Conservation (phyloP, 1,140 invertebrate species). For the Andrena cerasifolii region DNA sequence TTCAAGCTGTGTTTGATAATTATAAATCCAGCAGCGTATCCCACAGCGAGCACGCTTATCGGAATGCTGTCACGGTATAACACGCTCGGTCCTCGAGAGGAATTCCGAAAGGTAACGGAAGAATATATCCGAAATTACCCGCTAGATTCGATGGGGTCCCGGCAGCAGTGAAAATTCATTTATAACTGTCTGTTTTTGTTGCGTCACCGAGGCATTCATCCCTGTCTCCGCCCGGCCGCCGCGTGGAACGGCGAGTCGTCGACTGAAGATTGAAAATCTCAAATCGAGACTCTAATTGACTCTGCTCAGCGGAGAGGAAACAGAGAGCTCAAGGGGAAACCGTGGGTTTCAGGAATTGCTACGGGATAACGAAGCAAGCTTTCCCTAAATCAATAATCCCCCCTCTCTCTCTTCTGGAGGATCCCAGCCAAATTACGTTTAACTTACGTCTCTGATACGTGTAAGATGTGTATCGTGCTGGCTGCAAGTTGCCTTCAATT, state of each 20-base stretch:
- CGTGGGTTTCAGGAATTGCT: constrained; percentile 75
- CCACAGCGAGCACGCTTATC: too few relatives aligned
- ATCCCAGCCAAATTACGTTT: constrained; percentile 49
- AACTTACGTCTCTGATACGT: constrained; percentile 35
- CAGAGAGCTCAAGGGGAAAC: constrained; percentile 61
- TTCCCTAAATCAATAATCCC: constrained; percentile 75
- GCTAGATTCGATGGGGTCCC: constrained; percentile 13
- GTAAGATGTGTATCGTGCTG: constrained; percentile 21
- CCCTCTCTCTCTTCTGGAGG: constrained; percentile 46
- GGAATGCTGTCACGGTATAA: background rate
- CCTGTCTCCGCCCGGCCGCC: constrained; percentile 11
- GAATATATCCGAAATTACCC: constrained; percentile 25
- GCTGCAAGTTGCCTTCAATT: constrained; percentile 16
- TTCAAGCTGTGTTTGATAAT: too few relatives aligned
- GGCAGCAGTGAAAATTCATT: constrained; percentile 26
- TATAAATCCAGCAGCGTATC: too few relatives aligned
- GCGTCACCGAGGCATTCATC: background rate
- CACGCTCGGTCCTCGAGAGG: constrained; percentile 11
- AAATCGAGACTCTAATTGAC: constrained; percentile 62
- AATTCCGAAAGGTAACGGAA: constrained; percentile 34
- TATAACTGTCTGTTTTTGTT: constrained; percentile 50
- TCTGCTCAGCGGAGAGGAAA: constrained; percentile 66
- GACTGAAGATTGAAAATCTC: constrained; percentile 62
- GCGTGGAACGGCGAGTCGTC: constrained; percentile 42
- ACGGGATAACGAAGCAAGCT: constrained; percentile 73